These are phyloP conservation scores for Cyprinella venusta DNA, from an alignment of 2,797 vertebrate genomes.

Conservation along the genomic window DNA sequence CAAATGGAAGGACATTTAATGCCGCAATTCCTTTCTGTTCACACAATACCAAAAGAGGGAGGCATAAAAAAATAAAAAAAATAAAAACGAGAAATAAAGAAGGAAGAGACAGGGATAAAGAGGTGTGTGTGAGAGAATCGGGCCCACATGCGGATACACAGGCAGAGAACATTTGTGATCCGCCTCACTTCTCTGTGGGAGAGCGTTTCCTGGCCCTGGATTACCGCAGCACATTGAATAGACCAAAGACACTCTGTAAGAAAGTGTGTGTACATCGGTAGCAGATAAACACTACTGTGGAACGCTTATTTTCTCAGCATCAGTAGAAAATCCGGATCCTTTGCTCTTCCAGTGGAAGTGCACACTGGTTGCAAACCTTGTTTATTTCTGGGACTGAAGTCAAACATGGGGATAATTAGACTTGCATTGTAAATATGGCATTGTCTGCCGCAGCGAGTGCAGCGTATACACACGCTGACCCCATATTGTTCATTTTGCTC, in stretches of 20 bases:
- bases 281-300: constrained; percentile 28
- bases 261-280: constrained; percentile 35
- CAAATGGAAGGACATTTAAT: constrained; percentile 25
- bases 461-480: neutral
- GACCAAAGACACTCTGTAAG: constrained; percentile 56
- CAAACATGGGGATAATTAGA: neutral
- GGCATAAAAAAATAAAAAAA: constrained; percentile 49
- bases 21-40: constrained; percentile 2
- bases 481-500: neutral
- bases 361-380: neutral
- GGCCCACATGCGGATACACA: constrained; percentile 68
- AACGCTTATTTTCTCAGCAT: constrained; percentile 27
- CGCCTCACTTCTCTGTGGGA: constrained; percentile 65
- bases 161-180: constrained; percentile 60
- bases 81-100: constrained; percentile 59
- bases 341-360: constrained; percentile 15
- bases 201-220: constrained; percentile 65
- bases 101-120: constrained; percentile 42
- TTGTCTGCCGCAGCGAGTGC: neutral
- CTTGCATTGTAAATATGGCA: neutral
- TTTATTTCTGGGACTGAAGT: constrained; percentile 1
- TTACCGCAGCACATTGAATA: constrained; percentile 59
- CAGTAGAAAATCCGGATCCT: constrained; percentile 16
- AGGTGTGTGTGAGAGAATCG: constrained; percentile 30
- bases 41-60: constrained; percentile 9